A percentile compares a stretch with the other conserved stretches of the same genome.
Evolutionary conservation across 2,797 vertebrate species (phyloP).

Genomic region (Sternarchorhynchus goeldii): DNA sequence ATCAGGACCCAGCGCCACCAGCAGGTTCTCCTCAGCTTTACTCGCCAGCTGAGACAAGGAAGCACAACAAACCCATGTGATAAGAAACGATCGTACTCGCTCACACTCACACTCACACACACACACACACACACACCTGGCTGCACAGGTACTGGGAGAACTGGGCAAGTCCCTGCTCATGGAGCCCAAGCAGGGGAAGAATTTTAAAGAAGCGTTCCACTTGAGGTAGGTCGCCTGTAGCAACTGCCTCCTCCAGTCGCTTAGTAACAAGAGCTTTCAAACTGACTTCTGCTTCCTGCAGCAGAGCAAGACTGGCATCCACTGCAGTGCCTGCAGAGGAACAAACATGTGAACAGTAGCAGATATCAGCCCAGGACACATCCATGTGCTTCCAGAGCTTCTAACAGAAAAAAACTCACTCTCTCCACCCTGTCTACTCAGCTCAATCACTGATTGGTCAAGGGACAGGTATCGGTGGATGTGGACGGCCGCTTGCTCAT

Average conservation of each 20-base stretch:
- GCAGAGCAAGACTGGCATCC: conserved; percentile 89
- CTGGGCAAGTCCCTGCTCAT: conserved; percentile 92
- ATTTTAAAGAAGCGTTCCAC: conserved; percentile 99
- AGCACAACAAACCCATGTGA: conserved; percentile 52
- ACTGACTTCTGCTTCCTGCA: conserved; percentile 94
- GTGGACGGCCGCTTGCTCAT: conserved; percentile 95
- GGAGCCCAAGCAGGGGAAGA: conserved; percentile 92
- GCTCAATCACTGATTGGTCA: conserved; percentile 97
- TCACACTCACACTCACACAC: neutral
- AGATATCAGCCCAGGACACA: neutral
- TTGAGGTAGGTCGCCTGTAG: conserved; percentile 87
- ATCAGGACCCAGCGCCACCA: conserved; percentile 87
- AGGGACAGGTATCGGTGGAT: conserved; percentile 95
- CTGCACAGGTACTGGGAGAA: conserved; percentile 95
- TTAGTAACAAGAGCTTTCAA: conserved; percentile 90
- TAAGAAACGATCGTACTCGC: neutral
- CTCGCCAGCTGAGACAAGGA: conserved; percentile 80
- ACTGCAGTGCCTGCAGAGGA: conserved; percentile 82
- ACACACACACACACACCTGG: conserved; percentile 76
- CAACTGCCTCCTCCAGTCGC: conserved; percentile 87
- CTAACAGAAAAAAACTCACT: conserved; percentile 68
- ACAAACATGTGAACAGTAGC: neutral
- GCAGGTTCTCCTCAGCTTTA: conserved; percentile 94
- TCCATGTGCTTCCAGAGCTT: neutral
- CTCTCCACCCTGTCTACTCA: conserved; percentile 95